These are phyloP conservation scores for Amphiduros pacificus DNA, from an alignment of 2,888 invertebrate species.

Conservation along the genomic window DNA sequence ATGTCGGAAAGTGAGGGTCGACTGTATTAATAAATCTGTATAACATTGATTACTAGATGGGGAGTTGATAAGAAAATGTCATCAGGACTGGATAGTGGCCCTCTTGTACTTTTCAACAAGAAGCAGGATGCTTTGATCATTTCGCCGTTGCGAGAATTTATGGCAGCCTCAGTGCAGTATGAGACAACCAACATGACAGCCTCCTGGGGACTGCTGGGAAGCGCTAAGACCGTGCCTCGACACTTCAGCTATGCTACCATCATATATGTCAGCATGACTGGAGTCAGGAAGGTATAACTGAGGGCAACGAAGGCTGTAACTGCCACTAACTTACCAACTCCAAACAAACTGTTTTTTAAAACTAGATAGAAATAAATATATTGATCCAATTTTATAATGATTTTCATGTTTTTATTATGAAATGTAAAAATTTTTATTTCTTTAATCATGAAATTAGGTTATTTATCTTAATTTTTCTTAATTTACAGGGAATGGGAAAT, in stretches of 20 bases:
- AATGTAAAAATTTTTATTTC: not conserved
- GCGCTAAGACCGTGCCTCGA: constrained; percentile 9
- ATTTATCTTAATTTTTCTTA: not conserved
- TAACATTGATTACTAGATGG: too few species aligned
- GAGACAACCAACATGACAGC: not conserved
- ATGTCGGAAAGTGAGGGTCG: too few species aligned
- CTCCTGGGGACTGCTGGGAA: constrained; percentile 22
- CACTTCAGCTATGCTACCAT: constrained; percentile 16
- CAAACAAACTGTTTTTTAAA: too few species aligned
- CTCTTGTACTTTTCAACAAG: constrained; percentile 16
- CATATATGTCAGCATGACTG: constrained; percentile 3
- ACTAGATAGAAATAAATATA: too few species aligned
- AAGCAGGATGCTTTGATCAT: constrained; percentile 4
- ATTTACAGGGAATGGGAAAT: constrained; percentile 35
- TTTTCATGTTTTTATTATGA: too few species aligned
- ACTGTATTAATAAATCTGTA: too few species aligned
- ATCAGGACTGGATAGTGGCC: constrained; percentile 24
- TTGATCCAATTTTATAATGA: too few species aligned
- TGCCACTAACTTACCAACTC: too few species aligned
- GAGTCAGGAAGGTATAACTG: constrained; percentile 19
- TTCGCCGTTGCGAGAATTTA: constrained; percentile 28
- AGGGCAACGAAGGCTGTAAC: too few species aligned
- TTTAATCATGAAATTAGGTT: not conserved
- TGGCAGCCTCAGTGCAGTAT: constrained; percentile 19
- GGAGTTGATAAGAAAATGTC: not conserved